These are phyloP conservation scores for Portevinia maculata DNA, from an alignment of 2,888 invertebrate species.

Conservation along the genomic window DNA sequence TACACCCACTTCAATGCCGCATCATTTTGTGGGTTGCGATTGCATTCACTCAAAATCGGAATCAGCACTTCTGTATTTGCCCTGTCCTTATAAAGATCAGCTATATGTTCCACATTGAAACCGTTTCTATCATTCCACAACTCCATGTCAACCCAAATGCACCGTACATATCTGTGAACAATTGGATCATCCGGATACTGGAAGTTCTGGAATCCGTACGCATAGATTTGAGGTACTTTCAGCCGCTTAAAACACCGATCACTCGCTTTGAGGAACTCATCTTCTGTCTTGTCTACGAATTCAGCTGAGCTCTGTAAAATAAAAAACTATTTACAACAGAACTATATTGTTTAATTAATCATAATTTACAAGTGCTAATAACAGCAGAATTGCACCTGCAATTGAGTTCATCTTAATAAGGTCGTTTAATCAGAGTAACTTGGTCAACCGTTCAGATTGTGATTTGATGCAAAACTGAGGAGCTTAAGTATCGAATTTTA, in stretches of 20 bases:
- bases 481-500: neutral
- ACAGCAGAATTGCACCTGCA: too few species aligned
- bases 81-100: conserved; percentile 74
- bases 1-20: conserved; percentile 75
- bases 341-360: too few species aligned
- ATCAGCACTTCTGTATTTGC: conserved; percentile 75
- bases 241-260: conserved; percentile 54
- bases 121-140: conserved; percentile 75
- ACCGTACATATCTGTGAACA: conserved; percentile 75
- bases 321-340: too few species aligned
- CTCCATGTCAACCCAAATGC: conserved; percentile 74
- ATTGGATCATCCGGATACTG: conserved; percentile 75
- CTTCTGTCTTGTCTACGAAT: conserved; percentile 31
- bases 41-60: conserved; percentile 75
- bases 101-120: conserved; percentile 75
- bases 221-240: conserved; percentile 43
- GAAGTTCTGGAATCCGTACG: conserved; percentile 58
- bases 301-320: too few species aligned
- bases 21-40: conserved; percentile 73
- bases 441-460: too few species aligned
- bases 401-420: neutral
- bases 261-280: conserved; percentile 68
- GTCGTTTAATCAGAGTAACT: neutral
- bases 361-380: too few species aligned
- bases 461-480: too few species aligned